Percentiles rank a stretch among this genome's conserved stretches.
These are phyloP conservation scores for Cryptocephalus moraei DNA, from an alignment of 2,888 invertebrate species.

Conservation along the genomic window DNA sequence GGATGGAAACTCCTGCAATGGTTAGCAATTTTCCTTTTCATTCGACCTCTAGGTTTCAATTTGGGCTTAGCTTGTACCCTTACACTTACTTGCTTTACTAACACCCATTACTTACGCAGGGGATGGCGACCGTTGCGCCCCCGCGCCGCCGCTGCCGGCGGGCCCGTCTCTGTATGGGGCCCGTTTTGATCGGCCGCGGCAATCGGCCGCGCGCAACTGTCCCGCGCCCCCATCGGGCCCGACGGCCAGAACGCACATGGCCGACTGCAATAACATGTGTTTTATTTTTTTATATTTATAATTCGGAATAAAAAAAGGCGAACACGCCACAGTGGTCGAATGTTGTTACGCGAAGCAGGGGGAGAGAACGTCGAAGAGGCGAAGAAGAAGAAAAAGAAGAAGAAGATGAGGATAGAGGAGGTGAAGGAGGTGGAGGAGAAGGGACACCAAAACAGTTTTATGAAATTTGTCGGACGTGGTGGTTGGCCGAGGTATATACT, in stretches of 20 bases:
- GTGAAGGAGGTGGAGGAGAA: slow-evolving; percentile 19
- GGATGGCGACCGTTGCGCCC: too few relatives aligned
- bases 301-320: slow-evolving; percentile 34
- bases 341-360: slow-evolving; percentile 3
- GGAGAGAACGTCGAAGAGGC: not conserved
- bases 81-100: too few relatives aligned
- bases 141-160: slow-evolving; percentile 3
- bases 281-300: slow-evolving; percentile 27
- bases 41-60: too few relatives aligned
- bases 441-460: slow-evolving; percentile 29
- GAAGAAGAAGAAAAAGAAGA: not conserved
- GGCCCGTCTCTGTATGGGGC: slow-evolving; percentile 36
- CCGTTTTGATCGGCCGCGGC: slow-evolving; percentile 33
- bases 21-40: too few relatives aligned
- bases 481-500: slow-evolving; percentile 5
- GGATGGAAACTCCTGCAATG: too few relatives aligned
- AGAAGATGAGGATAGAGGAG: too few relatives aligned
- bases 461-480: slow-evolving; percentile 23
- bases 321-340: slow-evolving; percentile 34
- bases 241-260: slow-evolving; percentile 10
- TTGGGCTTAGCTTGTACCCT: too few relatives aligned
- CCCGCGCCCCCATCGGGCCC: too few relatives aligned
- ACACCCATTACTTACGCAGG: too few relatives aligned
- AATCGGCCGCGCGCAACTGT: too few relatives aligned
- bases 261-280: slow-evolving; percentile 33